A percentile compares a stretch with the other conserved stretches of the same genome.
Evolutionary conservation across 2,888 invertebrate species (phyloP).

Genomic region (Hyalella azteca): DNA sequence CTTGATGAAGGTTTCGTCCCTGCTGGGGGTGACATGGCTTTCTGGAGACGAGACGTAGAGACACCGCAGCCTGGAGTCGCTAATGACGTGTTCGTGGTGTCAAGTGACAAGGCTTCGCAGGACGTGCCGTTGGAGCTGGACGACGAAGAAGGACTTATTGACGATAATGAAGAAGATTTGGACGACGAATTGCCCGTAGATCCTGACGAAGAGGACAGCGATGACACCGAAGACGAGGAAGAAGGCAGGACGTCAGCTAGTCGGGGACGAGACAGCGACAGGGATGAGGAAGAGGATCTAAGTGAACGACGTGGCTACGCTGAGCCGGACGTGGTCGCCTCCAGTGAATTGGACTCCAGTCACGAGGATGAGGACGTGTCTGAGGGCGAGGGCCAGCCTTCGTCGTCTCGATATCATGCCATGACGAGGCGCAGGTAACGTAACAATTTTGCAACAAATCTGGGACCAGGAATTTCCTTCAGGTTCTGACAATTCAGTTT

Average conservation of each 20-base stretch:
- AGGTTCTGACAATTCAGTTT: no score
- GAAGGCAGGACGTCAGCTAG: constrained; percentile 27
- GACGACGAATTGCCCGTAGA: constrained; percentile 46
- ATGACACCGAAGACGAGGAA: constrained; percentile 44
- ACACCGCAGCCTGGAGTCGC: neutral
- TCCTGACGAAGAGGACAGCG: constrained; percentile 44
- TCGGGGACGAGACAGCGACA: neutral
- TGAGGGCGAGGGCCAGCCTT: neutral
- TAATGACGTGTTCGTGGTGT: constrained; percentile 47
- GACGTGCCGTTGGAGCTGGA: constrained; percentile 40
- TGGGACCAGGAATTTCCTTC: no score
- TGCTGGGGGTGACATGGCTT: constrained; percentile 20
- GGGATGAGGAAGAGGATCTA: constrained; percentile 6
- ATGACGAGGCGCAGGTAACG: constrained; percentile 16
- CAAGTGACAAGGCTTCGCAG: constrained; percentile 48
- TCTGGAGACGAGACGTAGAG: constrained; percentile 5
- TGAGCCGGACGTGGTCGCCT: constrained; percentile 16
- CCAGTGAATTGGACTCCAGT: constrained; percentile 38
- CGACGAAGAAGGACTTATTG: constrained; percentile 51
- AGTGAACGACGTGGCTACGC: neutral
- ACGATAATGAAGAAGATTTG: constrained; percentile 49
- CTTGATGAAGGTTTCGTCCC: neutral
- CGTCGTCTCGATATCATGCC: neutral
- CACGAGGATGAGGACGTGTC: constrained; percentile 28
- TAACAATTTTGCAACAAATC: neutral